Evolutionary conservation across 1,140 invertebrate genomes (phyloP).

Genomic region (Diploscapter pachys): DNA sequence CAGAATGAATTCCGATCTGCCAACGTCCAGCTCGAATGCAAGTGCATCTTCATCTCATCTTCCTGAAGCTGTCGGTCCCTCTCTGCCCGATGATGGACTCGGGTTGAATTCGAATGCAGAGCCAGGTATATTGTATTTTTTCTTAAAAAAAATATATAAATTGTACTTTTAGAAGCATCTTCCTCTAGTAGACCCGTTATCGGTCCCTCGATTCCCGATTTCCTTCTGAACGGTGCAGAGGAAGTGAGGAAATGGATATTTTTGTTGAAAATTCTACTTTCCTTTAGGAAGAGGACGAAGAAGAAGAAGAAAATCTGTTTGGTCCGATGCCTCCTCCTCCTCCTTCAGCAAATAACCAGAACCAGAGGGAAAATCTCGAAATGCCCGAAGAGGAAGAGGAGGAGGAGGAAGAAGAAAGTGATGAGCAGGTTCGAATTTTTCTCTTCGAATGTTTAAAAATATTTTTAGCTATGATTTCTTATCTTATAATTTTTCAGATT

Average conservation of each 20-base stretch:
- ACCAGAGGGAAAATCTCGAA: neutral
- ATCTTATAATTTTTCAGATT: neutral
- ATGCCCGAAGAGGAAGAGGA: neutral
- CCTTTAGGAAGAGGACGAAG: slow-evolving; percentile 2
- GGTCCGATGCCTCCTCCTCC: slow-evolving; percentile 16
- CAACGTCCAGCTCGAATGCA: neutral
- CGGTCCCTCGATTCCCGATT: slow-evolving; percentile 14
- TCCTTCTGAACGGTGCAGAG: neutral
- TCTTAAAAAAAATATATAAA: neutral
- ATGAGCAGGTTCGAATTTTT: neutral
- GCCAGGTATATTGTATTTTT: neutral
- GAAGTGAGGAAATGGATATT: neutral
- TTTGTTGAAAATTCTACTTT: neutral
- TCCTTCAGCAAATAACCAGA: neutral
- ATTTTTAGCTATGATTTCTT: neutral
- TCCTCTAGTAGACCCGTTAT: slow-evolving; percentile 4
- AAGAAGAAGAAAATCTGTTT: slow-evolving; percentile 12
- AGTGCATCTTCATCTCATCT: neutral
- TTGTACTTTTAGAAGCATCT: neutral
- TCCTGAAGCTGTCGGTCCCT: slow-evolving; percentile 1
- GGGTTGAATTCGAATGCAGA: neutral
- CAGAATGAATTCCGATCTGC: too few species aligned
- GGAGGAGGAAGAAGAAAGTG: slow-evolving; percentile 12
- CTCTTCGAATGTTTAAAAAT: neutral
- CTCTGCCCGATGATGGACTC: slow-evolving; percentile 14